Evolutionary conservation across 2,113 vertebrate species (phyloP), one percentile per base, ranked within the genome.

Genomic region (Phyllostomus discolor): DNA sequence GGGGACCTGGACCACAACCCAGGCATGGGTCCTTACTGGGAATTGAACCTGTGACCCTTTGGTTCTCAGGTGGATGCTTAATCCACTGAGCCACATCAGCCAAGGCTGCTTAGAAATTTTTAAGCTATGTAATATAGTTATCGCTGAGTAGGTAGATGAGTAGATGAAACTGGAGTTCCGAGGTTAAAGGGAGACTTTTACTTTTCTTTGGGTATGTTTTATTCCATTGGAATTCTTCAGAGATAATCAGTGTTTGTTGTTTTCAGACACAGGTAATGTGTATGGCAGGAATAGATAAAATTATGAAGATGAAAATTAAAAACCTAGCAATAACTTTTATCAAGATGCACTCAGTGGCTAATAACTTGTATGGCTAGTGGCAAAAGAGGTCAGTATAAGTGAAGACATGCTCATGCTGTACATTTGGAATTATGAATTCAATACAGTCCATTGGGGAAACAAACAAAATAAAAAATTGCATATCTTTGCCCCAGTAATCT

Each of bases 291-390:
- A 64, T 70, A 62, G n/a, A 46, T 64, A 62, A 93, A 93, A 85
- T 89, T 43, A 79, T 38, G 41, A 89, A 84, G 66, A 75, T 84
- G 31, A 91, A 93, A 54, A 89, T 88, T 95, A 38, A 88, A 89
- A 80, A 43, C 20, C 24, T 24, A 66, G 62, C 48, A 62, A 52
- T 78, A 24, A 66, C 31, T 81, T 72, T 78, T 81, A 31, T 16
- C 41, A 67, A 93, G 38, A 59, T 52, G 48, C 7, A 38, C 35
- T 38, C 48, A 52, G 70, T 88, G 41, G 46, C 80, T 28, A 95
- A 17, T 46, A 90, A 20, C 35, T 31, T 15, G 66, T 64, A 10
- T n/a, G 7, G 35, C 5, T 62, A 9, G 54, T 62, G 2, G 46
- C 50, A 72, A 48, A 4, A 67, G 46, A 22, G 10, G 35, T 46